These are phyloP conservation scores for Calephelis virginiensis DNA, from an alignment of 1,140 invertebrate species.

Conservation along the genomic window DNA sequence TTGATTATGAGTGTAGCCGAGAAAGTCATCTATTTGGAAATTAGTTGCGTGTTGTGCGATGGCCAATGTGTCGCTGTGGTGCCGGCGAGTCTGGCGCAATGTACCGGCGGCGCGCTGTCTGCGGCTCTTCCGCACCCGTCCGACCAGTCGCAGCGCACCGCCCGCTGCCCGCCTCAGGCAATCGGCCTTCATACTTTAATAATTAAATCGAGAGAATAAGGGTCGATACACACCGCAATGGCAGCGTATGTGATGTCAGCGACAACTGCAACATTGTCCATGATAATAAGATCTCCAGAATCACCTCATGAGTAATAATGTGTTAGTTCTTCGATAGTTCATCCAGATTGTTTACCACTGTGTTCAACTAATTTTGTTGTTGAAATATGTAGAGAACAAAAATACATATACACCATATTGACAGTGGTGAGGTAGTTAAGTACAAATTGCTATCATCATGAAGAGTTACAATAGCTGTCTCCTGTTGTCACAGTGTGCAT, in stretches of 20 bases:
- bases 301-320: too few species aligned
- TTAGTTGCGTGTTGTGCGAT: slow-evolving; percentile 54
- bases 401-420: too few species aligned
- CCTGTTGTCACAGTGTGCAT: not conserved
- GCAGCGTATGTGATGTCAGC: not conserved
- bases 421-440: too few species aligned
- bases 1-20: slow-evolving; percentile 50
- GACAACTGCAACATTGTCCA: not conserved
- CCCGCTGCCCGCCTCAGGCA: slow-evolving; percentile 67
- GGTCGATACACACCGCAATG: slow-evolving; percentile 1
- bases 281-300: too few species aligned
- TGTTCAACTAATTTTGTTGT: too few species aligned
- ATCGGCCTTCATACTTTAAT: slow-evolving; percentile 73
- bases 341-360: too few species aligned
- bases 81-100: slow-evolving; percentile 64
- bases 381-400: too few species aligned
- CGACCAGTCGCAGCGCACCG: slow-evolving; percentile 68
- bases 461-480: not conserved
- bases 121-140: slow-evolving; percentile 71
- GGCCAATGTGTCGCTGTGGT: slow-evolving; percentile 59
- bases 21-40: slow-evolving; percentile 72
- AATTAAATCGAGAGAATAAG: slow-evolving; percentile 64
- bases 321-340: too few species aligned
- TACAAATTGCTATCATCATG: too few species aligned
- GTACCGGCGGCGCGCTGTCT: slow-evolving; percentile 72